Percentiles rank a stretch among this genome's conserved stretches.
Evolutionary conservation across 2,888 invertebrate species (phyloP).

Genomic region (Ecdyonurus torrentis): DNA sequence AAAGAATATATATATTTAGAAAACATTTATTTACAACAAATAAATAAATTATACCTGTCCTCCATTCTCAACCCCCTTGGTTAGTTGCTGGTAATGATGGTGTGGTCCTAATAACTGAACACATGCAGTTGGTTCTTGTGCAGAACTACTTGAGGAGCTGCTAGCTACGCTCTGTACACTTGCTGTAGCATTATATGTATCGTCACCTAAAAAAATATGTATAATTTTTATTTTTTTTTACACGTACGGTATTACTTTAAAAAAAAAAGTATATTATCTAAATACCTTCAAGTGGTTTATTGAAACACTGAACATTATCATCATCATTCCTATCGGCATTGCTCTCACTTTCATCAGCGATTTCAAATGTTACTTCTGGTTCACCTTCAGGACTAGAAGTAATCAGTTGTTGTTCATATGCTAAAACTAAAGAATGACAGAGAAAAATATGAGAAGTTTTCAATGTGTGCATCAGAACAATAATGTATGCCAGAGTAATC

Average conservation of each 20-base stretch:
- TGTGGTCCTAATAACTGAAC: constrained; percentile 17
- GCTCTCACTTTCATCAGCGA: background rate
- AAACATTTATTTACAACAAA: background rate
- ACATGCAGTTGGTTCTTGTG: constrained; percentile 18
- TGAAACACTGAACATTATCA: background rate
- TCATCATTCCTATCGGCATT: background rate
- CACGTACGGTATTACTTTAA: too few species aligned
- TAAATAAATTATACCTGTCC: constrained; percentile 10
- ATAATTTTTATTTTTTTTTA: too few species aligned
- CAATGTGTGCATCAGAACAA: too few species aligned
- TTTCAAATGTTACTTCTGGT: background rate
- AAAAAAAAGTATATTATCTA: too few species aligned
- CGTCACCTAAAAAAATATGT: background rate
- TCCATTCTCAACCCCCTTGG: constrained; percentile 11
- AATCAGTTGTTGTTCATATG: background rate
- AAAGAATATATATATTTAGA: constrained; percentile 20
- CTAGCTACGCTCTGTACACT: constrained; percentile 15
- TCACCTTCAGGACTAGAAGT: background rate
- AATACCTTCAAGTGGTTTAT: background rate
- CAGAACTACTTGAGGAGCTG: constrained; percentile 18
- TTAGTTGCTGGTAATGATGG: constrained; percentile 16
- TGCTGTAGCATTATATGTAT: constrained; percentile 6
- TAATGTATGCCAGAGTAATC: too few species aligned
- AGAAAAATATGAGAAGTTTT: background rate
- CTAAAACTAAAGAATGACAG: background rate